Evolutionary conservation across 1,140 invertebrate species (phyloP).

Genomic region (Temnothorax curvispinosus): DNA sequence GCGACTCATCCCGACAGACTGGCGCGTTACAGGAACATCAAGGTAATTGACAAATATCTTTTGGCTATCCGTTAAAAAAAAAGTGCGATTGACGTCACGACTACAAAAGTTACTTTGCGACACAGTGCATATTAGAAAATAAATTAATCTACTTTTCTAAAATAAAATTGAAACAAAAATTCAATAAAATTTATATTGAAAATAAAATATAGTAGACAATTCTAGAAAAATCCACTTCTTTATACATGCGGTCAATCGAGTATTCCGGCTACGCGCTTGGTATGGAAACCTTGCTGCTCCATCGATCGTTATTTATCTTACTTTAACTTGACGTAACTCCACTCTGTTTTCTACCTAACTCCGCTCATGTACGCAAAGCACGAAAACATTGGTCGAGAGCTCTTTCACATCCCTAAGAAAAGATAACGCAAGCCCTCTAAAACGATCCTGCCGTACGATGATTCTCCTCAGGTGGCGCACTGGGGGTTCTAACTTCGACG

Average conservation of each 20-base stretch:
- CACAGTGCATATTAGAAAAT: neutral
- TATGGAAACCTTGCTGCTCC: neutral
- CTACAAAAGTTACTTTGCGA: neutral
- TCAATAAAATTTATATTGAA: neutral
- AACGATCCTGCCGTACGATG: conserved; percentile 77
- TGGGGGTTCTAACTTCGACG: conserved; percentile 85
- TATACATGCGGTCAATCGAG: neutral
- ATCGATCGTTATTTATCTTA: neutral
- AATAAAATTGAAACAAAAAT: neutral
- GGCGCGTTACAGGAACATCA: conserved; percentile 88
- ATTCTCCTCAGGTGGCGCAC: conserved; percentile 85
- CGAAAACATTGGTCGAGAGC: neutral
- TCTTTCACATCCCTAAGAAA: conserved; percentile 1
- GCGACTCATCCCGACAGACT: conserved; percentile 90
- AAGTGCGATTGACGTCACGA: neutral
- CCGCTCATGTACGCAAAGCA: neutral
- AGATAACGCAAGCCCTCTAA: conserved; percentile 73
- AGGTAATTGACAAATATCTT: conserved; percentile 74
- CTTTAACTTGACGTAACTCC: neutral
- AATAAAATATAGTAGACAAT: neutral
- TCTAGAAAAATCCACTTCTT: neutral
- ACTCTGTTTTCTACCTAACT: neutral
- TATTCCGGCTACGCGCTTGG: neutral
- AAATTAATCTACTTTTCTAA: neutral
- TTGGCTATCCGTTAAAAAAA: neutral